Conservation (phyloP, 2,888 invertebrate species). For the Stenurella melanura region DNA sequence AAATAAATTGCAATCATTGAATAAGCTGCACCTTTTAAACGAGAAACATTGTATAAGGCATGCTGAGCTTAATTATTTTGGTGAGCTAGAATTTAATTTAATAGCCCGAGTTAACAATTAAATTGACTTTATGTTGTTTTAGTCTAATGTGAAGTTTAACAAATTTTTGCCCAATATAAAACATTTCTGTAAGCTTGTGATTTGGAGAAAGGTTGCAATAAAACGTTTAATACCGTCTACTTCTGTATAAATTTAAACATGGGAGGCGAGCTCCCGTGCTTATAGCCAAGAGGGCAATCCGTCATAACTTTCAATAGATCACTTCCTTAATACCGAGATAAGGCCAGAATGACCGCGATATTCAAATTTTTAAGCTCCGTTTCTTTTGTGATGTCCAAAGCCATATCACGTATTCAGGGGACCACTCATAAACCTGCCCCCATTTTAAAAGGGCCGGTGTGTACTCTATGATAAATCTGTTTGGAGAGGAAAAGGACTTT, state of each 20-base stretch:
- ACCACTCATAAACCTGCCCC: constrained; percentile 64
- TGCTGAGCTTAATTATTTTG: too few relatives aligned
- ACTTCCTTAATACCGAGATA: constrained; percentile 72
- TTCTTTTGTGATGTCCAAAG: constrained; percentile 71
- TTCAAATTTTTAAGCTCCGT: constrained; percentile 74
- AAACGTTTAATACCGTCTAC: not conserved
- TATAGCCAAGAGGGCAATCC: constrained; percentile 62
- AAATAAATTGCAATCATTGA: too few relatives aligned
- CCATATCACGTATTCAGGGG: constrained; percentile 70
- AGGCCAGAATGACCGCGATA: constrained; percentile 74
- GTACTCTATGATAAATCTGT: constrained; percentile 41
- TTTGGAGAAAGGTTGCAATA: not conserved
- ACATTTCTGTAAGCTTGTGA: too few relatives aligned
- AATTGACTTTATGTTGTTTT: too few relatives aligned
- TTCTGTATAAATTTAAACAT: not conserved
- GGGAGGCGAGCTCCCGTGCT: not conserved
- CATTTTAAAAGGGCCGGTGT: constrained; percentile 51
- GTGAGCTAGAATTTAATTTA: too few relatives aligned
- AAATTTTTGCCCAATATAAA: too few relatives aligned
- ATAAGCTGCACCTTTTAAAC: too few relatives aligned
- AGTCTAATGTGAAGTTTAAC: too few relatives aligned
- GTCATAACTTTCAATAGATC: constrained; percentile 71
- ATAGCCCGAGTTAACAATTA: too few relatives aligned
- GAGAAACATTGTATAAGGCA: too few relatives aligned
- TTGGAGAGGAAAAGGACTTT: constrained; percentile 44